Base-by-base conservation (phyloP, 1,140 invertebrate genomes). In the Caerostris darwini region DNA sequence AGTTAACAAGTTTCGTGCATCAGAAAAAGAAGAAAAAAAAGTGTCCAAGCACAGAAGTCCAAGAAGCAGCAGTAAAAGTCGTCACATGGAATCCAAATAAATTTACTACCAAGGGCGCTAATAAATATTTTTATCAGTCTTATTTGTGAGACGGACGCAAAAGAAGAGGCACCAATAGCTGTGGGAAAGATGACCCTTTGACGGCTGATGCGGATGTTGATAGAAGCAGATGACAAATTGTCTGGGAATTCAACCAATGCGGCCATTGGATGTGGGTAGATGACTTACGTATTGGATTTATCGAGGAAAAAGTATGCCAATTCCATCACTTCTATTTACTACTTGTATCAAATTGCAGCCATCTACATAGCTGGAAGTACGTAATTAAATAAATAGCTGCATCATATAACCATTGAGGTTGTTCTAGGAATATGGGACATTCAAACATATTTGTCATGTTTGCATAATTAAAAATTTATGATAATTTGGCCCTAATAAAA, bases 81-180 rank as follows among this genome's bases (percentile, higher is more conserved):
- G 7, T 34, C 71, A 77, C 8, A 34, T 7, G 10, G 71, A 77
- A 34, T 34, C 19, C 10, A 12, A 12, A 77, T 77, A 77, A 77
- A 77, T 77, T 77, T 12, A 12, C 19, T 34, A 77, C 53, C 71
- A 77, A 77, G 71, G 71, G 34, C 71, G 3, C 71, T 50, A 53
- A 77, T 77, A 77, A 77, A 77, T 77, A 77, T 50, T 77, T 77
- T 77, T 77, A 53, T 77, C 53, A 77, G 50, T 12, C 71, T 50
- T 77, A 50, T 77, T 77, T 77, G 71, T 77, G 34, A 14, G 12
- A 50, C 10, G 5, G 71, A 77, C 34, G 34, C 7, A 77, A 3
- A 12, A 14, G 34, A 34, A 53, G 7, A 77, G 71, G 50, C 7
- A 77, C 53, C 34, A 10, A 53, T 77, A 50, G 34, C 19, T 77